Conservation (phyloP, 2,888 invertebrate genomes). For the Drosophila setosimentum region DNA sequence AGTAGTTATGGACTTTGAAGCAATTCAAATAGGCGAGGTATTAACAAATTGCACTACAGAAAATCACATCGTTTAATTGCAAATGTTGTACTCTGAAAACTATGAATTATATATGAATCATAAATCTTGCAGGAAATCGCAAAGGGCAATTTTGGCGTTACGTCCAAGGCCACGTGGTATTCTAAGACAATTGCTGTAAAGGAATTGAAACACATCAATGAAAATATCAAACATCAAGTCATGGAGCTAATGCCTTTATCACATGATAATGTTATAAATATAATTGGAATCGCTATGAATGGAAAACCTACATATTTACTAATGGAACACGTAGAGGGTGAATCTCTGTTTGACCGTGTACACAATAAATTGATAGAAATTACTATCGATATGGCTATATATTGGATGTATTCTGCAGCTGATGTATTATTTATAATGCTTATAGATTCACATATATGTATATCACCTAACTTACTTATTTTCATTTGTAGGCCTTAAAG, state of each 20-base stretch:
- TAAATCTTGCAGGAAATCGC: not conserved
- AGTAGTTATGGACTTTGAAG: not conserved
- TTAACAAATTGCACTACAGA: no score
- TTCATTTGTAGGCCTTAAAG: not conserved
- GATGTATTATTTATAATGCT: not conserved
- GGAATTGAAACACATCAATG: not conserved
- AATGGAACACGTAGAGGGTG: not conserved
- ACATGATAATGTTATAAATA: not conserved
- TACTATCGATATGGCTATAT: no score
- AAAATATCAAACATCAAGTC: not conserved
- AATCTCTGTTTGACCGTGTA: not conserved
- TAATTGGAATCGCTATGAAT: not conserved
- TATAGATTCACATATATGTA: not conserved
- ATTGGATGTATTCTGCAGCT: no score
- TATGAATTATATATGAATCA: no score
- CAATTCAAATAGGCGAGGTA: not conserved
- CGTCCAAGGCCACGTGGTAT: not conserved
- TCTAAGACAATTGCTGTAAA: not conserved
- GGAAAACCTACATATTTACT: not conserved
- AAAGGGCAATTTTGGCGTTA: conserved; percentile 1
- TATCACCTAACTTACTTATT: not conserved
- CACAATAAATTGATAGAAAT: not conserved
- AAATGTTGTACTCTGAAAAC: no score
- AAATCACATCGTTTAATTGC: no score
- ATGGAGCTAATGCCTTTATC: not conserved